A percentile compares a stretch with the other conserved stretches of the same genome.
Conservation (phyloP, 2,113 vertebrate genomes). For the Gavialis gangeticus region DNA sequence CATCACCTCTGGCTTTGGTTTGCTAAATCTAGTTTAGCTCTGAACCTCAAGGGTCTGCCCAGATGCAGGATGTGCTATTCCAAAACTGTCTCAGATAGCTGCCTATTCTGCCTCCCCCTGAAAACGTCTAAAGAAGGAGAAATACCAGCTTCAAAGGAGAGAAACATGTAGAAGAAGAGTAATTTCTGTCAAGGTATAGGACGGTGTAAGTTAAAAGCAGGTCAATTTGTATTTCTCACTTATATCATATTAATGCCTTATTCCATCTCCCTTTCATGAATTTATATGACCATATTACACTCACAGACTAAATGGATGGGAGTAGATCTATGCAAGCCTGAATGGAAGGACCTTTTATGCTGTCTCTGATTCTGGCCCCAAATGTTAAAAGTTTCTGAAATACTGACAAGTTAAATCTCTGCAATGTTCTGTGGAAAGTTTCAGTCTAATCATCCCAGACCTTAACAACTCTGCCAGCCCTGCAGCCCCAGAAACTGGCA, state of each 20-base stretch:
- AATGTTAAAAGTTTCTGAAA: conserved; percentile 15
- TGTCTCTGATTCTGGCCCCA: not conserved
- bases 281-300: conserved; percentile 24
- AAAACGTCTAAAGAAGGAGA: too few relatives aligned
- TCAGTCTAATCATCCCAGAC: not conserved
- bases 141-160: too few relatives aligned
- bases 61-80: too few relatives aligned
- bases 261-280: conserved; percentile 42
- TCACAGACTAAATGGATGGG: not conserved
- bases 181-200: not conserved
- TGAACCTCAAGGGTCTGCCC: not conserved
- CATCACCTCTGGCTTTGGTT: conserved; percentile 6
- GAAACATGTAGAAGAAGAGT: too few relatives aligned
- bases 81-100: too few relatives aligned
- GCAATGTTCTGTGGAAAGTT: not conserved
- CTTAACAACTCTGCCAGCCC: too few relatives aligned
- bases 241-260: conserved; percentile 9
- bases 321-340: conserved; percentile 41
- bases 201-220: conserved; percentile 23
- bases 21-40: not conserved
- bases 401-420: not conserved
- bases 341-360: conserved; percentile 23
- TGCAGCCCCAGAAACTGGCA: too few relatives aligned
- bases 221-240: not conserved
- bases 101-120: too few relatives aligned